Evolutionary conservation across 92 coral and sea anemone genomes (phyloP).

Genomic region (Paramuricea clavata): DNA sequence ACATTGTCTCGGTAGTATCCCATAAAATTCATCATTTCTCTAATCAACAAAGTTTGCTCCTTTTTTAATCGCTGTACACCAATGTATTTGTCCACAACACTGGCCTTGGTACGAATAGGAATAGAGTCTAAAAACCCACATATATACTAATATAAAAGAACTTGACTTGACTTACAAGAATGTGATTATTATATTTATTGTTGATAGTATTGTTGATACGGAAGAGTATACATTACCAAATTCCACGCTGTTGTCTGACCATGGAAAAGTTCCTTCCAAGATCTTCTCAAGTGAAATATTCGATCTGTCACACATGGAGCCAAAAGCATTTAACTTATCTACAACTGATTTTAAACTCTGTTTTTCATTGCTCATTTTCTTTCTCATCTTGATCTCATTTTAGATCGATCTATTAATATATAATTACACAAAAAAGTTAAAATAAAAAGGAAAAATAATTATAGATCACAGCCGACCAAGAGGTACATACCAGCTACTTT

Average conservation of each 20-base stretch:
- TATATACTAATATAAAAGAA: background rate
- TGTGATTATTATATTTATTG: too few relatives aligned
- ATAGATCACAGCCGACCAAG: background rate
- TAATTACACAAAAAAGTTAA: background rate
- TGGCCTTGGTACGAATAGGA: conserved; percentile 37
- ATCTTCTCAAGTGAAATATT: background rate
- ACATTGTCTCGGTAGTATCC: conserved; percentile 28
- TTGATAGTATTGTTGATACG: background rate
- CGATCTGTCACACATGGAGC: background rate
- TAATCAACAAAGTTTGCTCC: conserved; percentile 8
- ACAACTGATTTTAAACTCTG: background rate
- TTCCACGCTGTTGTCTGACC: background rate
- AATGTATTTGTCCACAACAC: conserved; percentile 24
- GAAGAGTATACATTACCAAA: background rate
- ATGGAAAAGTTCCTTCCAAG: background rate
- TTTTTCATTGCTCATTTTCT: conserved; percentile 20
- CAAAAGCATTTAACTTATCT: conserved; percentile 1
- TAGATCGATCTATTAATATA: conserved; percentile 9
- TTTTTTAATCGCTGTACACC: conserved; percentile 15
- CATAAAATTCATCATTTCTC: conserved; percentile 34
- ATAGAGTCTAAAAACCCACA: background rate
- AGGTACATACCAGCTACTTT: conserved; percentile 6
- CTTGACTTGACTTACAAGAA: background rate
- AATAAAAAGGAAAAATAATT: background rate
- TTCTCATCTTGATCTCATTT: conserved; percentile 37